Conservation (phyloP, 1,140 invertebrate genomes). For the Aphelinus atriplicis region DNA sequence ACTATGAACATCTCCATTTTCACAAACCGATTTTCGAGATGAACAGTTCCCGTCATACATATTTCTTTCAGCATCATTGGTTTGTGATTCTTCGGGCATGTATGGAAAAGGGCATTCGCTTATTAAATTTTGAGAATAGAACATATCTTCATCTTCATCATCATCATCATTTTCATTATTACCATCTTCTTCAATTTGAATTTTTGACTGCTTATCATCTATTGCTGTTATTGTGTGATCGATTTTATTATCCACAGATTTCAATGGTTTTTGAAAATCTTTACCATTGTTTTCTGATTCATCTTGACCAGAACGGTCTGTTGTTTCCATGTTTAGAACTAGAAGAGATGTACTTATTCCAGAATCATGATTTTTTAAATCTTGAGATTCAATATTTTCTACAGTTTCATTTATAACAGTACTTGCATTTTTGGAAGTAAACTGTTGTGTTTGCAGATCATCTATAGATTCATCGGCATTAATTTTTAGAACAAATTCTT, state of each 20-base stretch:
- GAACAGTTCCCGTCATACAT: no score
- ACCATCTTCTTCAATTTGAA: not conserved
- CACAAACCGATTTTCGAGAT: no score
- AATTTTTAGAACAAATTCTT: not conserved
- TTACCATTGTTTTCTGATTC: no score
- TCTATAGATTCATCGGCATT: not conserved
- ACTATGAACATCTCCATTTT: no score
- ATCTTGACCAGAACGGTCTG: no score
- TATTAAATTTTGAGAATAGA: constrained; percentile 32
- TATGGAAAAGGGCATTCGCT: constrained; percentile 14
- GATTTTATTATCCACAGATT: not conserved
- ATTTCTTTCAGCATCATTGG: not conserved
- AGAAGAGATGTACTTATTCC: not conserved
- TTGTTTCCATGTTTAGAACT: constrained; percentile 2
- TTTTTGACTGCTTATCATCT: constrained; percentile 14
- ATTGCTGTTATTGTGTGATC: not conserved
- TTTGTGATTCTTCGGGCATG: constrained; percentile 12
- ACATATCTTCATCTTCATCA: constrained; percentile 30
- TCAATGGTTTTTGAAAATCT: no score
- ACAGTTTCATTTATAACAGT: constrained; percentile 7
- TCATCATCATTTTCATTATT: not conserved
- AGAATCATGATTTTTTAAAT: not conserved
- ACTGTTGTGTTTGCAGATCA: not conserved
- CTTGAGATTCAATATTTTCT: constrained; percentile 1
- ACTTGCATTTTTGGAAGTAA: not conserved